A percentile compares a stretch with the other conserved stretches of the same genome.
Conservation (phyloP, 2,113 vertebrate species). For the Halcyon malimbica region DNA sequence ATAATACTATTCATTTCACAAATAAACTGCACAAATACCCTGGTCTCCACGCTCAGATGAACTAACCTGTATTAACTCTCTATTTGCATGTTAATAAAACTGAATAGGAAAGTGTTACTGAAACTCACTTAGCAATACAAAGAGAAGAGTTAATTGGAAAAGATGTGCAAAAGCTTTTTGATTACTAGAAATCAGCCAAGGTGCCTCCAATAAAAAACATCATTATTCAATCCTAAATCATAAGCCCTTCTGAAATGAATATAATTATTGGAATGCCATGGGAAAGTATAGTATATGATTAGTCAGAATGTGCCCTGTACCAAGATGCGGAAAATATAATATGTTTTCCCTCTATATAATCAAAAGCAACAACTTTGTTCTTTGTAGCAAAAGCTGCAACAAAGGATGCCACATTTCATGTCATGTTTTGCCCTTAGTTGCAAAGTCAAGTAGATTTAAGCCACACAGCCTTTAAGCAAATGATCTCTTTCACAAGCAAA, state of each 20-base stretch:
- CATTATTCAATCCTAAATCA: background rate
- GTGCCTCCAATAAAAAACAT: background rate
- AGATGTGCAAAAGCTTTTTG: background rate
- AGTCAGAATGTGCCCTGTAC: background rate
- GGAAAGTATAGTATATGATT: background rate
- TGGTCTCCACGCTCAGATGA: background rate
- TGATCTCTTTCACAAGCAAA: background rate
- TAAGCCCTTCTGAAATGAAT: background rate
- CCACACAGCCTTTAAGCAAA: background rate
- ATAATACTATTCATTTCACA: background rate
- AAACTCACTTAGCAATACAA: slow-evolving; percentile 4
- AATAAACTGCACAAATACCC: slow-evolving; percentile 1
- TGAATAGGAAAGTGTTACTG: background rate
- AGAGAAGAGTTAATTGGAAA: slow-evolving; percentile 27
- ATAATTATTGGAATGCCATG: background rate
- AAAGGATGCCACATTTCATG: background rate
- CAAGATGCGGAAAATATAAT: background rate
- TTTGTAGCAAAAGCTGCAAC: background rate
- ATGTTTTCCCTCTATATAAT: background rate
- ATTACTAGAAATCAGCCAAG: background rate
- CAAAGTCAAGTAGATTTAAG: background rate
- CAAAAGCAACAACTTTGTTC: background rate
- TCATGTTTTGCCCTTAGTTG: background rate
- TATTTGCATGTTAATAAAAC: background rate
- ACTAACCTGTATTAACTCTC: background rate